A percentile compares a stretch with the other conserved stretches of the same genome.
Conservation (phyloP, 2,113 vertebrate genomes). For the Phyllostomus discolor region DNA sequence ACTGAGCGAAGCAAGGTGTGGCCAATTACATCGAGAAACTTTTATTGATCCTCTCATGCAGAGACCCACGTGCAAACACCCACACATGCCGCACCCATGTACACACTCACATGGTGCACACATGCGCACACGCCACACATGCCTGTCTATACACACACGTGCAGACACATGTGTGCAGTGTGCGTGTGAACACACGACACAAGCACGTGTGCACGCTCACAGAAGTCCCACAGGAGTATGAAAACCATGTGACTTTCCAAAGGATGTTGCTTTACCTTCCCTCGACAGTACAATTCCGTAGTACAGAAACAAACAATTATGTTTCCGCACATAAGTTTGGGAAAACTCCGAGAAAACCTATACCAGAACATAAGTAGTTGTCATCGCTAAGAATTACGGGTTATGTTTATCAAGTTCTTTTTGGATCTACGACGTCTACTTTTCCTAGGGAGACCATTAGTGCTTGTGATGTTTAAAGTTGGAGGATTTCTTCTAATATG, state of each 20-base stretch:
- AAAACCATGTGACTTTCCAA: background rate
- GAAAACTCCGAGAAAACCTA: background rate
- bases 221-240: background rate
- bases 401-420: background rate
- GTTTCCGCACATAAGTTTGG: background rate
- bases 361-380: background rate
- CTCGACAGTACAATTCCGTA: background rate
- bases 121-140: no score
- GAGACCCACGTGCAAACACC: background rate
- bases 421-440: background rate
- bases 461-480: background rate
- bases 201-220: rapidly evolving
- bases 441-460: background rate
- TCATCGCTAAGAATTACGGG: background rate
- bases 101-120: no score
- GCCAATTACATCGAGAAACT: background rate
- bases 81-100: no score
- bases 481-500: background rate
- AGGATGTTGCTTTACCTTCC: background rate
- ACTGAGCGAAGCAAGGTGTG: background rate
- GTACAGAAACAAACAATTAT: background rate
- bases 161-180: background rate
- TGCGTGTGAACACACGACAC: no score
- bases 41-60: background rate
- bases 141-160: no score